Conservation (phyloP, 2,888 invertebrate species). For the Drosophila mulleri region DNA sequence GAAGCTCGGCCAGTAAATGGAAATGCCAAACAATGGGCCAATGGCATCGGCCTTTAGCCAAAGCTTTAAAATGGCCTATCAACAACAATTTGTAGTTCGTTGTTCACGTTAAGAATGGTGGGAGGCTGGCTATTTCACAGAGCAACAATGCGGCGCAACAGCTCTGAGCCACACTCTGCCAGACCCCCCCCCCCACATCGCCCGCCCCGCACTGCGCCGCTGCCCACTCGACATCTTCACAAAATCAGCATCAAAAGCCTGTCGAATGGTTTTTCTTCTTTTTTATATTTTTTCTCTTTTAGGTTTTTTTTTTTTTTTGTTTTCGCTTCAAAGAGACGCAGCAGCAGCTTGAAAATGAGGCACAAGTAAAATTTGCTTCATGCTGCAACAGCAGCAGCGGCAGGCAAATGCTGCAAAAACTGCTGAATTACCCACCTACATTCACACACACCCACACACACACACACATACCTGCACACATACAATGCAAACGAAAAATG, state of each 20-base stretch:
- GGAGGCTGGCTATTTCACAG: slow-evolving; percentile 6
- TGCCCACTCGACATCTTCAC: slow-evolving; percentile 58
- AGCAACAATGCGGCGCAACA: slow-evolving; percentile 50
- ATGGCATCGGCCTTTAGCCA: slow-evolving; percentile 34
- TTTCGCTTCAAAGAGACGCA: slow-evolving; percentile 55
- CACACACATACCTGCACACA: slow-evolving; percentile 1
- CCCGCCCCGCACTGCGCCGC: too few relatives aligned
- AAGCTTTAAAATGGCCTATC: slow-evolving; percentile 72
- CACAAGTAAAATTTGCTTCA: slow-evolving; percentile 42
- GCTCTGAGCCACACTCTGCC: neutral
- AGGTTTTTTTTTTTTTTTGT: slow-evolving; percentile 57
- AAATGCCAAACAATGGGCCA: slow-evolving; percentile 49
- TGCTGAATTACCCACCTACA: slow-evolving; percentile 48
- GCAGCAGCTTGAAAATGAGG: slow-evolving; percentile 49
- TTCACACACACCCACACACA: slow-evolving; percentile 4
- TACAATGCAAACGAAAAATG: slow-evolving; percentile 75
- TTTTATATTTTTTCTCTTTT: neutral
- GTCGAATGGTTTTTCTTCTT: slow-evolving; percentile 60
- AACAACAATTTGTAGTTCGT: slow-evolving; percentile 77
- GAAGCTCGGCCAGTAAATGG: slow-evolving; percentile 57
- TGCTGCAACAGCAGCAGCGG: slow-evolving; percentile 42
- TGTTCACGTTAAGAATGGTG: slow-evolving; percentile 49
- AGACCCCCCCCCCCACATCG: neutral
- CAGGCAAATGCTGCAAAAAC: slow-evolving; percentile 38
- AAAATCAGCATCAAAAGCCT: slow-evolving; percentile 79